Evolutionary conservation across 2,888 invertebrate species (phyloP).

Genomic region (Pachydiplax longipennis): DNA sequence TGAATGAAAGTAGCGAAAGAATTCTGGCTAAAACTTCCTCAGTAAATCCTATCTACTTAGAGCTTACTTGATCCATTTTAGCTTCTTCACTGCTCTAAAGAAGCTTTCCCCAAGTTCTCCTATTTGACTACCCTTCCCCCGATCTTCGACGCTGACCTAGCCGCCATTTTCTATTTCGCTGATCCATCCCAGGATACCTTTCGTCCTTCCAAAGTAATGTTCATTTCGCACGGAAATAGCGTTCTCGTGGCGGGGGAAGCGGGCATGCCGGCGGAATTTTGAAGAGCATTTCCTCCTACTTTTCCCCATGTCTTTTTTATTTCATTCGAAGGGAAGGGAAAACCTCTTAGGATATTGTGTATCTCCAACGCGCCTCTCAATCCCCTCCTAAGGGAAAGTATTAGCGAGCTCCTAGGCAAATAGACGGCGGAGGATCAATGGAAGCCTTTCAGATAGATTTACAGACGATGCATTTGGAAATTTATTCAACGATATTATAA

Average conservation of each 20-base stretch:
- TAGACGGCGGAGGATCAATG: neutral
- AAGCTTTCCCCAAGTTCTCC: neutral
- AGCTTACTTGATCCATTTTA: neutral
- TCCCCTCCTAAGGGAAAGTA: neutral
- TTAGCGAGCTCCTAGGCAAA: neutral
- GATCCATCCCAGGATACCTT: conserved; percentile 28
- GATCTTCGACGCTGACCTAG: conserved; percentile 50
- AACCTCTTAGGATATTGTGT: neutral
- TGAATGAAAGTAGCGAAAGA: too few relatives aligned
- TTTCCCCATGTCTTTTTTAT: neutral
- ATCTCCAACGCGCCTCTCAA: neutral
- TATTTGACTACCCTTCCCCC: neutral
- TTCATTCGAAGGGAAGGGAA: neutral
- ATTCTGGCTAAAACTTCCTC: too few relatives aligned
- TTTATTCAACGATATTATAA: too few relatives aligned
- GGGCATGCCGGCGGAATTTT: conserved; percentile 12
- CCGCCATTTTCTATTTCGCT: neutral
- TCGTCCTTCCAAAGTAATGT: conserved; percentile 21
- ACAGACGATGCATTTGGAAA: too few relatives aligned
- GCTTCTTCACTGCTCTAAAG: neutral
- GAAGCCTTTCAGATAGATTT: neutral
- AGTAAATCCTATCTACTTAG: neutral
- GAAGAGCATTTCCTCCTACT: neutral
- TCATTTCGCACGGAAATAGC: conserved; percentile 32
- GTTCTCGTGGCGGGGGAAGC: neutral